These are phyloP conservation scores for Axea sp. DNA, from an alignment of 2,888 invertebrate species.

Conservation along the genomic window DNA sequence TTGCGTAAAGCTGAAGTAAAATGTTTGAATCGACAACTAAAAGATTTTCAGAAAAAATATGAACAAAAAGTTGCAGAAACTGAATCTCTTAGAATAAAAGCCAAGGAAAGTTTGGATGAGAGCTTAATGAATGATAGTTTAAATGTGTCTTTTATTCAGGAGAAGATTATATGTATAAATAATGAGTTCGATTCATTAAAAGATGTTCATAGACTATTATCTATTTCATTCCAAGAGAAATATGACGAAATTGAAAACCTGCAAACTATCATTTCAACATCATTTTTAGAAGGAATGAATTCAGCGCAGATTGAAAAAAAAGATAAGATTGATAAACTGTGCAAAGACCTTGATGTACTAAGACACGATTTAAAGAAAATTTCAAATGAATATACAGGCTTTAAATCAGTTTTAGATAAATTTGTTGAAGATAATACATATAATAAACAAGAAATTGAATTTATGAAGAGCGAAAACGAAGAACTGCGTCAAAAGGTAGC, in stretches of 20 bases:
- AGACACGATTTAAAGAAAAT: constrained; percentile 64
- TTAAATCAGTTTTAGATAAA: constrained; percentile 56
- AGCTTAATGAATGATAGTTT: constrained; percentile 66
- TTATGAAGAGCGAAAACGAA: constrained; percentile 63
- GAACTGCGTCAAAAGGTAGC: constrained; percentile 57
- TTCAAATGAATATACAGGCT: constrained; percentile 40
- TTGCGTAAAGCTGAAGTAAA: constrained; percentile 69
- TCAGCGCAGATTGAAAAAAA: constrained; percentile 31
- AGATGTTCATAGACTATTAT: constrained; percentile 67
- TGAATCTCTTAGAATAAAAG: constrained; percentile 68
- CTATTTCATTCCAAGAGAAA: constrained; percentile 68
- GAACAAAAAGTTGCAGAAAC: constrained; percentile 68
- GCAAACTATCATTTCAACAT: constrained; percentile 52
- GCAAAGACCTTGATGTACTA: constrained; percentile 65
- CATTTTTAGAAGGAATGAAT: constrained; percentile 35
- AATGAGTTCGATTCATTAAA: constrained; percentile 69
- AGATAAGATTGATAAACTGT: constrained; percentile 65
- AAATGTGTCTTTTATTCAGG: constrained; percentile 70
- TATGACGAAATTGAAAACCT: constrained; percentile 70
- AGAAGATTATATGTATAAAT: constrained; percentile 68
- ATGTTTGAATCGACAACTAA: constrained; percentile 65
- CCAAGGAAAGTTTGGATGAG: constrained; percentile 67
- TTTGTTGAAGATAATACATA: constrained; percentile 57
- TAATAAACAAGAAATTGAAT: constrained; percentile 64
- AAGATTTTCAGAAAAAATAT: constrained; percentile 69